Evolutionary conservation across 2,113 vertebrate genomes (phyloP).

Genomic region (Psittacula cyanocephala): DNA sequence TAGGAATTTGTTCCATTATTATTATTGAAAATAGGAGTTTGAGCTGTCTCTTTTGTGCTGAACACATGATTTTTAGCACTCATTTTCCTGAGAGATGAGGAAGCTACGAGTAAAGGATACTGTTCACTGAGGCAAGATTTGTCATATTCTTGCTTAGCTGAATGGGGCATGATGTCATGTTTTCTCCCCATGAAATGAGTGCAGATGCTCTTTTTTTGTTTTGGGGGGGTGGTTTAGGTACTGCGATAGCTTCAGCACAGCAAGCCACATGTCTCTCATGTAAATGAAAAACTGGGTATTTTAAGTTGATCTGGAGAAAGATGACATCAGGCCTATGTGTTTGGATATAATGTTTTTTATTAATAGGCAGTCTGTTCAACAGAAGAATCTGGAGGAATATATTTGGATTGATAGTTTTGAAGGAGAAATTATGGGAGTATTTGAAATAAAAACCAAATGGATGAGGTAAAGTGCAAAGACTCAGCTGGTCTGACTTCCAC

Average conservation of each 20-base stretch:
- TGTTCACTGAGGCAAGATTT: slow-evolving; percentile 19
- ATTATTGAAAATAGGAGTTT: background rate
- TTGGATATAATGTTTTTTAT: background rate
- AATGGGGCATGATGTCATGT: slow-evolving; percentile 18
- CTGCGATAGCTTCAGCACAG: background rate
- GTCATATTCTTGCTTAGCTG: slow-evolving; percentile 25
- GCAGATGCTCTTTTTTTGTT: slow-evolving; percentile 4
- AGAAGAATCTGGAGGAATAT: background rate
- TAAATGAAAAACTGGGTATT: background rate
- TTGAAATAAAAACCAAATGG: background rate
- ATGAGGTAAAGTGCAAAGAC: background rate
- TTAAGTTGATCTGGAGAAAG: background rate
- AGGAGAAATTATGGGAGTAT: background rate
- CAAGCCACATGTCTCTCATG: background rate
- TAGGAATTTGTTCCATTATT: background rate
- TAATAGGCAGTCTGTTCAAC: background rate
- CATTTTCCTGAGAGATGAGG: background rate
- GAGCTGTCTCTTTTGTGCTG: background rate
- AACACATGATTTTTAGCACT: background rate
- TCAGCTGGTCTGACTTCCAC: background rate
- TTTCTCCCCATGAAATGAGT: slow-evolving; percentile 6
- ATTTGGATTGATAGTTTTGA: background rate
- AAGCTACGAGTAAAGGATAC: background rate
- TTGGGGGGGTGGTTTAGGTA: background rate
- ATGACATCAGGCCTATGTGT: background rate